Evolutionary conservation across 2,113 vertebrate genomes (phyloP).

Genomic region (Burhinus bistriatus): DNA sequence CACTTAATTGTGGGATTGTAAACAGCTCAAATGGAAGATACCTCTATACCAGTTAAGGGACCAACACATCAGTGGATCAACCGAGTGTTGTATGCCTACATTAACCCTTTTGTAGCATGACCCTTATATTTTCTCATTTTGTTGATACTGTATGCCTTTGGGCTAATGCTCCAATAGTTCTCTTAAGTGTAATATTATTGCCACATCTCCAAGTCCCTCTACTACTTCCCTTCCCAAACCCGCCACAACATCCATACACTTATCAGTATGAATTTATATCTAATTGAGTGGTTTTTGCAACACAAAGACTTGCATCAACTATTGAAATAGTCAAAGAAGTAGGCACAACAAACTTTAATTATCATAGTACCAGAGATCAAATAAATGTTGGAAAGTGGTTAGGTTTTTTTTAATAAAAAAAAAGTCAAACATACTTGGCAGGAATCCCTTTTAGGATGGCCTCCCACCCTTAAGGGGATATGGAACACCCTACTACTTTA

Average conservation of each 20-base stretch:
- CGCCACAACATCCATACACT: not conserved
- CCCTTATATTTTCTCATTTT: not conserved
- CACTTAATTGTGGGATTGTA: too few relatives aligned
- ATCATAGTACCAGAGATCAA: not conserved
- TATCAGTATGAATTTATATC: not conserved
- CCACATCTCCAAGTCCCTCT: not conserved
- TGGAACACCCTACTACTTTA: not conserved
- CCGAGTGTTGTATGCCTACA: not conserved
- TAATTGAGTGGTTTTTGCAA: not conserved
- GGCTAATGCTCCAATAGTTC: not conserved
- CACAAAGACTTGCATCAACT: not conserved
- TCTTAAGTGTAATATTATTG: not conserved
- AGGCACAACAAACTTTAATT: not conserved
- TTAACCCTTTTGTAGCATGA: not conserved
- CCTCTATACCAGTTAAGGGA: not conserved
- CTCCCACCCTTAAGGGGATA: not conserved
- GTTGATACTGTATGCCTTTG: not conserved
- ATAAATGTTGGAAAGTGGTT: not conserved
- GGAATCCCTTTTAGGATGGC: not conserved
- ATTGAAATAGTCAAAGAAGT: not conserved
- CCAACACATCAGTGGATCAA: not conserved
- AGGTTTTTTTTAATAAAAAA: too few relatives aligned
- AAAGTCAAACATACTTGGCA: not conserved
- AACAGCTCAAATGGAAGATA: too few relatives aligned
- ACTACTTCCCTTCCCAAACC: not conserved